These are phyloP conservation scores for Terrapene triunguis DNA, from an alignment of 2,113 vertebrate species.

Conservation along the genomic window DNA sequence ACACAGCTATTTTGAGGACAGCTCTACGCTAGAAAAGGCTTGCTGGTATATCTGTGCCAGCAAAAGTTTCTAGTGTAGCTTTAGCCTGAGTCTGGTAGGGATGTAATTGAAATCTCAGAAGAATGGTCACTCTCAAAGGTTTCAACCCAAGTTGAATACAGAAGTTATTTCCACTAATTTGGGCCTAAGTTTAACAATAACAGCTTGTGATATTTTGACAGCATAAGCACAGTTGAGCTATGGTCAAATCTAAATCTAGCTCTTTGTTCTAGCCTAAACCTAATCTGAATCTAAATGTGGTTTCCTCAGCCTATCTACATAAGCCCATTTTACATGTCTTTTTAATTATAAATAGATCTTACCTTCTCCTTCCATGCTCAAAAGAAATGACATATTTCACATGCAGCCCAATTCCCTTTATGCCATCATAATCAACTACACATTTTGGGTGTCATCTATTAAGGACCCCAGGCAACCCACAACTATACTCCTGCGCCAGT, in stretches of 20 bases:
- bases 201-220: slow-evolving; percentile 33
- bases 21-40: fast-evolving
- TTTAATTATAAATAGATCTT: not conserved
- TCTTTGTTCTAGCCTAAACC: not conserved
- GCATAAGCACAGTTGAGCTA: not conserved
- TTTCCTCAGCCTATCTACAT: not conserved
- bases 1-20: not conserved
- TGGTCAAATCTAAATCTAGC: slow-evolving; percentile 51
- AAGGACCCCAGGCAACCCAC: fast-evolving
- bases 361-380: not conserved
- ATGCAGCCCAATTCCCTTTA: not conserved
- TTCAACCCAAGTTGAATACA: not conserved
- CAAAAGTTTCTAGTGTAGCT: slow-evolving; percentile 3
- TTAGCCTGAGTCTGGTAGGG: slow-evolving; percentile 47
- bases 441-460: fast-evolving
- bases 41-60: not conserved
- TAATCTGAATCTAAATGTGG: not conserved
- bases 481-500: not conserved
- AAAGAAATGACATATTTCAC: not conserved
- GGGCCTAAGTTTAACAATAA: slow-evolving; percentile 15
- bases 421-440: not conserved
- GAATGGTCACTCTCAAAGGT: slow-evolving; percentile 53
- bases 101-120: slow-evolving; percentile 45
- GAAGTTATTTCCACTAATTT: slow-evolving; percentile 22
- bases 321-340: not conserved